Conservation (phyloP, 2,113 vertebrate genomes). For the Nothocercus nigrocapillus region DNA sequence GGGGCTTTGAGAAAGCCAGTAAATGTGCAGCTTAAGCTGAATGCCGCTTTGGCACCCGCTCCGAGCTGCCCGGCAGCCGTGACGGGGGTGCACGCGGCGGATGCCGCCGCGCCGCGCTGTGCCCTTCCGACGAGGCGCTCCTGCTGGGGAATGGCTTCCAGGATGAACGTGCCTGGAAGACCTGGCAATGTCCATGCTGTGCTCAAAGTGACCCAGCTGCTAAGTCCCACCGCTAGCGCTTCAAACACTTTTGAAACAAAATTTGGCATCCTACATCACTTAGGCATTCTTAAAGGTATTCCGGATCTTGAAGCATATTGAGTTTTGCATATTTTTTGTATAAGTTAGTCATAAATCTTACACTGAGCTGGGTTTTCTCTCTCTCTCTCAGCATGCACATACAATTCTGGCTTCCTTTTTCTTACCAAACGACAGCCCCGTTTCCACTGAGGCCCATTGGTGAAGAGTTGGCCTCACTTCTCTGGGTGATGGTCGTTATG, state of each 20-base stretch:
- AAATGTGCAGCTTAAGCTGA: constrained; percentile 72
- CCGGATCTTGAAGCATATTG: neutral
- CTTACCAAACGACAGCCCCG: neutral
- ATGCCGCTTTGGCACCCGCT: constrained; percentile 63
- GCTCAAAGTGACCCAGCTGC: neutral
- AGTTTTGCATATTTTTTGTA: neutral
- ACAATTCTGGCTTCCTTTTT: neutral
- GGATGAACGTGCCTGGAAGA: neutral
- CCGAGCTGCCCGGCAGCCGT: neutral
- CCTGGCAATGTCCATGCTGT: neutral
- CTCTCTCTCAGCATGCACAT: neutral
- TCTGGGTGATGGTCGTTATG: neutral
- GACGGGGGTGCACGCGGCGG: neutral
- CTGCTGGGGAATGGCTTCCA: neutral
- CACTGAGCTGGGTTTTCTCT: neutral
- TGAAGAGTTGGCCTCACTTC: neutral
- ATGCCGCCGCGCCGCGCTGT: neutral
- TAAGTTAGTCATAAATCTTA: neutral
- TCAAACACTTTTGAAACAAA: neutral
- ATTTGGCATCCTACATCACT: neutral
- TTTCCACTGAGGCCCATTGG: neutral
- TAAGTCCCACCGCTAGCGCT: neutral
- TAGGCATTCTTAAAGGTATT: neutral
- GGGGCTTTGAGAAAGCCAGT: constrained; percentile 77
- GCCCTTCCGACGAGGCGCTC: neutral